These are phyloP conservation scores for Hypena proboscidalis DNA, from an alignment of 2,888 invertebrate species.

Conservation along the genomic window DNA sequence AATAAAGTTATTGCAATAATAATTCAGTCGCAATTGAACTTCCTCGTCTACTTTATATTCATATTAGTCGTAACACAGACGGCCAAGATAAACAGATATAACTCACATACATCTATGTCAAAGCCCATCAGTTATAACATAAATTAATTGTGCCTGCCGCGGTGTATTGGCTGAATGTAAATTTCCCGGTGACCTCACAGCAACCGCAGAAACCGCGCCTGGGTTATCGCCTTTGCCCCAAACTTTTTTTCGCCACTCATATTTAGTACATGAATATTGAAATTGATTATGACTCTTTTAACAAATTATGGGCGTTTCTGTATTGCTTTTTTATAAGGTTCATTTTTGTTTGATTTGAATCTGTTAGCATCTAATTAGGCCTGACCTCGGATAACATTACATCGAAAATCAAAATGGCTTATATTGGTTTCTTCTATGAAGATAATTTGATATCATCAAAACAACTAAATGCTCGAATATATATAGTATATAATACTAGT, in stretches of 20 bases:
- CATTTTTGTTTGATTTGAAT: too few species aligned
- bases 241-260: conserved; percentile 39
- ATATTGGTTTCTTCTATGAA: too few species aligned
- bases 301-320: conserved; percentile 10
- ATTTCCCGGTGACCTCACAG: conserved; percentile 51
- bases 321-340: not conserved
- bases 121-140: conserved; percentile 36
- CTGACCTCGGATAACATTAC: too few species aligned
- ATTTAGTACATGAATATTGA: conserved; percentile 30
- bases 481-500: too few species aligned
- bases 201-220: conserved; percentile 42
- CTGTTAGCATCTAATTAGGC: too few species aligned
- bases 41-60: conserved; percentile 21
- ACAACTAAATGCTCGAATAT: too few species aligned
- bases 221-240: conserved; percentile 50
- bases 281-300: conserved; percentile 28
- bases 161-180: conserved; percentile 51
- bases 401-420: too few species aligned
- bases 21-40: not conserved
- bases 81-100: conserved; percentile 26
- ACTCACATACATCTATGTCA: conserved; percentile 27
- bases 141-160: conserved; percentile 39
- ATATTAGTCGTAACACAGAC: conserved; percentile 15
- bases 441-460: too few species aligned
- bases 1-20: too few species aligned